These are phyloP conservation scores for Danionella dracula DNA, from an alignment of 2,797 vertebrate genomes.

Conservation along the genomic window DNA sequence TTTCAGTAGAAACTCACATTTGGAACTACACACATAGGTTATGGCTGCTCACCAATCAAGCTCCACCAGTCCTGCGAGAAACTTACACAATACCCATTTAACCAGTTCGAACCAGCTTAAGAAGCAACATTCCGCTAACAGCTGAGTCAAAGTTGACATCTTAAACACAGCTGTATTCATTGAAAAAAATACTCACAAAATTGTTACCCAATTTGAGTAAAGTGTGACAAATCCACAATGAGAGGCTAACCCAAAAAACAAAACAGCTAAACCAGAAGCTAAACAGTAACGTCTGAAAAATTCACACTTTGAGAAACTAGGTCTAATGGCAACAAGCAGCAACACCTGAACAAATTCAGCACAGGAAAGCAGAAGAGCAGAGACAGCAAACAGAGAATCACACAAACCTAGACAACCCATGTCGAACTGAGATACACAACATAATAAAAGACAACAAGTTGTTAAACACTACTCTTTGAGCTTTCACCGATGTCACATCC, in stretches of 20 bases:
- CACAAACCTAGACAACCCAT: background rate
- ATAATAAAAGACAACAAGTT: slow-evolving; percentile 17
- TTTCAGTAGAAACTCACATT: background rate
- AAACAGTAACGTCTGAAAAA: background rate
- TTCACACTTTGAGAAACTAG: background rate
- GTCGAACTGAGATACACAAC: background rate
- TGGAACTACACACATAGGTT: no score
- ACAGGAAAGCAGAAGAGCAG: background rate
- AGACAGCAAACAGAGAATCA: background rate
- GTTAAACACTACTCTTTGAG: no score
- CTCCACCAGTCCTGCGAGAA: background rate
- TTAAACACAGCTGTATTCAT: background rate
- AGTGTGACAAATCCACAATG: background rate
- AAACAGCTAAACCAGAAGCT: background rate
- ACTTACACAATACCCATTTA: background rate
- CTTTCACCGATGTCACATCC: no score
- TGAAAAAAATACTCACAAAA: background rate
- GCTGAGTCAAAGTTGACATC: background rate
- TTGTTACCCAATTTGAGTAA: background rate
- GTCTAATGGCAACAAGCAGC: background rate
- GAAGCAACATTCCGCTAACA: background rate
- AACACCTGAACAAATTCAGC: background rate
- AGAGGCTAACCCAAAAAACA: background rate
- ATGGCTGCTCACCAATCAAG: background rate
- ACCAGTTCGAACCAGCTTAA: background rate